Conservation (phyloP, 2,113 vertebrate species). For the Xiphophorus couchianus region DNA sequence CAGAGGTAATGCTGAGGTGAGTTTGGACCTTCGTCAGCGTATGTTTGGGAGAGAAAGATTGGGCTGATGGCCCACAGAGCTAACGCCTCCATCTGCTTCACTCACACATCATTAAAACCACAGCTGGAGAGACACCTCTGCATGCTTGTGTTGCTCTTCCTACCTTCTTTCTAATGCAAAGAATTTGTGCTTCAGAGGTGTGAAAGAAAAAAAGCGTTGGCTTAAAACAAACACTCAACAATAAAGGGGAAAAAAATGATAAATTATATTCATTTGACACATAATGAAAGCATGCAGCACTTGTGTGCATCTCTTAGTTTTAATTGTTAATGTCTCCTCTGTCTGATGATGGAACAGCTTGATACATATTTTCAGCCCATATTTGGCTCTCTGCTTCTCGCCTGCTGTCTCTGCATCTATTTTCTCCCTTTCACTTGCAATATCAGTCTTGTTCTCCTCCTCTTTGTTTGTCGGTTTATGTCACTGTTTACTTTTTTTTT, state of each 20-base stretch:
- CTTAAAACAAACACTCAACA: constrained; percentile 12
- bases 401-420: constrained; percentile 37
- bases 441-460: constrained; percentile 31
- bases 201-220: not conserved
- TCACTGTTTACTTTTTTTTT: constrained; percentile 40
- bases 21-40: constrained; percentile 31
- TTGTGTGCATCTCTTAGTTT: constrained; percentile 43
- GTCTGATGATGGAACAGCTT: constrained; percentile 52
- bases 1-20: constrained; percentile 35
- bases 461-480: constrained; percentile 44
- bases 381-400: constrained; percentile 33
- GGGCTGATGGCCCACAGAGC: constrained; percentile 57
- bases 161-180: not conserved
- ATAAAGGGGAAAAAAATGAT: not conserved
- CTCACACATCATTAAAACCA: constrained; percentile 73
- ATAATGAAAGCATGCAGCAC: constrained; percentile 23
- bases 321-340: constrained; percentile 54
- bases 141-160: constrained; percentile 19
- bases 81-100: constrained; percentile 72
- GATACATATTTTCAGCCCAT: constrained; percentile 51
- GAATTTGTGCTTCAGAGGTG: constrained; percentile 17
- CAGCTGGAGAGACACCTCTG: constrained; percentile 73
- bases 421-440: constrained; percentile 28
- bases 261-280: constrained; percentile 2
- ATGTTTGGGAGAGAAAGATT: constrained; percentile 43